Conservation (phyloP, 2,113 vertebrate species). For the Hippoglossus stenolepis region DNA sequence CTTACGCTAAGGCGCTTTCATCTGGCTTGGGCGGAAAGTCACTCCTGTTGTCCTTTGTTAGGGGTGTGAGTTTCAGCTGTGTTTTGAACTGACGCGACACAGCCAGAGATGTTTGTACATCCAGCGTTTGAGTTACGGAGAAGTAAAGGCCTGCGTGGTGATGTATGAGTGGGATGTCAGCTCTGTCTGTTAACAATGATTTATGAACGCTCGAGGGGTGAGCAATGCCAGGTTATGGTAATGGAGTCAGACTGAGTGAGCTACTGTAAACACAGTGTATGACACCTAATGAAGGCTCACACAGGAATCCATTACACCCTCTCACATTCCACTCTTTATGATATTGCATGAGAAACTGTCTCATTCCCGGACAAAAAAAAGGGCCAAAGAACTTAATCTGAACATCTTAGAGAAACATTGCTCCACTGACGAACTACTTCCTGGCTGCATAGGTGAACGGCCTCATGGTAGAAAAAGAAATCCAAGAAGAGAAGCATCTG, state of each 20-base stretch:
- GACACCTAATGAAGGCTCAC: constrained; percentile 70
- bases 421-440: constrained; percentile 23
- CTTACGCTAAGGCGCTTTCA: constrained; percentile 72
- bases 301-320: constrained; percentile 69
- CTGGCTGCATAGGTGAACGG: constrained; percentile 17
- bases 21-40: constrained; percentile 50
- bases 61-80: constrained; percentile 74
- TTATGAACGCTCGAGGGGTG: constrained; percentile 74
- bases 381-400: constrained; percentile 36
- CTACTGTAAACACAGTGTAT: constrained; percentile 72
- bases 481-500: constrained; percentile 6
- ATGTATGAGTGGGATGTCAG: constrained; percentile 77
- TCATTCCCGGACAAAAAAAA: constrained; percentile 38
- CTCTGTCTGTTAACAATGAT: constrained; percentile 80
- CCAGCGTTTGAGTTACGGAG: constrained; percentile 65
- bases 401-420: constrained; percentile 22
- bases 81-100: constrained; percentile 69
- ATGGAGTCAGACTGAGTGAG: constrained; percentile 63
- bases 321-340: constrained; percentile 64
- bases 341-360: constrained; percentile 51
- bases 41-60: constrained; percentile 68
- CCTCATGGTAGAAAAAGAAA: constrained; percentile 4
- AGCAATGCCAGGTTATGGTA: constrained; percentile 54
- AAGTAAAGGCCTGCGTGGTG: constrained; percentile 65
- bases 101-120: constrained; percentile 70